A percentile compares a stretch with the other conserved stretches of the same genome.
Evolutionary conservation across 2,113 vertebrate species (phyloP).

Genomic region (Geococcyx californianus): DNA sequence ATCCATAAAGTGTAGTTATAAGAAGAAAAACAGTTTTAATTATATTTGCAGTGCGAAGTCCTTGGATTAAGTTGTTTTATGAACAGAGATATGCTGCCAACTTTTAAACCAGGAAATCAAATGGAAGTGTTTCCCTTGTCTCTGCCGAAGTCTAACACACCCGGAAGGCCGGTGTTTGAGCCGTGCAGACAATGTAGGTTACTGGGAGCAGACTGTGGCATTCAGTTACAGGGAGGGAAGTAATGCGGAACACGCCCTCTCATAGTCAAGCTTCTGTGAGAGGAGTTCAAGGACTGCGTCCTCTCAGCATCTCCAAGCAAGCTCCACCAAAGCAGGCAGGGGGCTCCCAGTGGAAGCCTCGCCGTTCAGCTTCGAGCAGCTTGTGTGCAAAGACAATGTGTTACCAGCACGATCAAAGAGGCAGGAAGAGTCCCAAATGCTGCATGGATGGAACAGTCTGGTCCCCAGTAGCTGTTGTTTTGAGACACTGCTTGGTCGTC

Average conservation of each 20-base stretch:
- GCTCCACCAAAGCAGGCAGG: not conserved
- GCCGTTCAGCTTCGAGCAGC: not conserved
- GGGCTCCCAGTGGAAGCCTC: not conserved
- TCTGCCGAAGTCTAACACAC: not conserved
- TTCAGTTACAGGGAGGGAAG: not conserved
- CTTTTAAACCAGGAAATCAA: not conserved
- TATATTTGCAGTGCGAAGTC: not conserved
- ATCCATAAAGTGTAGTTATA: not conserved
- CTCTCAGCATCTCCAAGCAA: not conserved
- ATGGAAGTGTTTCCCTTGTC: not conserved
- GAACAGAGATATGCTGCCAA: not conserved
- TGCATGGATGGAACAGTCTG: not conserved
- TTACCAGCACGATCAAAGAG: not conserved
- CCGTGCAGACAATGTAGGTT: not conserved
- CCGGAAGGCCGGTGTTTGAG: not conserved
- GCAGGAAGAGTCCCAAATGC: accelerated
- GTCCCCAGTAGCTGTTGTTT: not conserved
- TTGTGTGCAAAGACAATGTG: not conserved
- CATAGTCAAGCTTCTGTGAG: not conserved
- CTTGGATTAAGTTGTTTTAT: not conserved
- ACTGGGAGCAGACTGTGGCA: not conserved
- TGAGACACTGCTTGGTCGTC: not conserved
- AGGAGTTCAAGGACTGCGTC: not conserved
- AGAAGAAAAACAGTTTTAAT: not conserved
- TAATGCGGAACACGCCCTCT: not conserved